Conservation (phyloP, 2,888 invertebrate species). For the Pollenia griseotomentosa region DNA sequence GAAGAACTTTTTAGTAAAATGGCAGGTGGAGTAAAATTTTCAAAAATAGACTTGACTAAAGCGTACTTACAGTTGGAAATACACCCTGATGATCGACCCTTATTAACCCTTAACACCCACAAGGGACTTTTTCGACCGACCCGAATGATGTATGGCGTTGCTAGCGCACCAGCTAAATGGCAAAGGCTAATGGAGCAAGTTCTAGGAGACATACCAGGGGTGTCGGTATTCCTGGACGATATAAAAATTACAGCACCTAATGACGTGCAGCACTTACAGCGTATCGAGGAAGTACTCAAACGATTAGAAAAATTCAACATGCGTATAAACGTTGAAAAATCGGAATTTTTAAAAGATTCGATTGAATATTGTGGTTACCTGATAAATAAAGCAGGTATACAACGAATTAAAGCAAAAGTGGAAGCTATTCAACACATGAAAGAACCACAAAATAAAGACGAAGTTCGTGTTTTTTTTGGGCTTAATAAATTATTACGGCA, state of each 20-base stretch:
- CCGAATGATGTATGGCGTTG: slow-evolving; percentile 78
- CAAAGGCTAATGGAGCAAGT: slow-evolving; percentile 77
- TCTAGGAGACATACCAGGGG: slow-evolving; percentile 76
- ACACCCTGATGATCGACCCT: slow-evolving; percentile 72
- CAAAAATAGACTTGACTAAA: slow-evolving; percentile 76
- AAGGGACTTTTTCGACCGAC: slow-evolving; percentile 74
- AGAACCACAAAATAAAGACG: not conserved
- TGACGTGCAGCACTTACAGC: slow-evolving; percentile 74
- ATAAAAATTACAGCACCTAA: slow-evolving; percentile 72
- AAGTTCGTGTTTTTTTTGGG: too few relatives aligned
- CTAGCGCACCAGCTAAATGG: slow-evolving; percentile 78
- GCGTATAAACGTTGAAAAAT: slow-evolving; percentile 76
- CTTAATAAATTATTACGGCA: too few relatives aligned
- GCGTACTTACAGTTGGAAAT: slow-evolving; percentile 79
- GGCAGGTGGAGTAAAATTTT: not conserved
- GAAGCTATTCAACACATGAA: slow-evolving; percentile 67
- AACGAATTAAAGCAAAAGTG: slow-evolving; percentile 76
- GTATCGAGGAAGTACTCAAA: slow-evolving; percentile 74
- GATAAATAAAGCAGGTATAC: slow-evolving; percentile 74
- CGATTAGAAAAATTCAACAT: slow-evolving; percentile 74
- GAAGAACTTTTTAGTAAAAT: slow-evolving; percentile 43
- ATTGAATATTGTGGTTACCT: slow-evolving; percentile 74
- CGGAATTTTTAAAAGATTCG: slow-evolving; percentile 75
- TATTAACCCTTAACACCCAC: slow-evolving; percentile 79
- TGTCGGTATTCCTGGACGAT: slow-evolving; percentile 74